Evolutionary conservation across 2,888 invertebrate species (phyloP).

Genomic region (Gerris lacustris): DNA sequence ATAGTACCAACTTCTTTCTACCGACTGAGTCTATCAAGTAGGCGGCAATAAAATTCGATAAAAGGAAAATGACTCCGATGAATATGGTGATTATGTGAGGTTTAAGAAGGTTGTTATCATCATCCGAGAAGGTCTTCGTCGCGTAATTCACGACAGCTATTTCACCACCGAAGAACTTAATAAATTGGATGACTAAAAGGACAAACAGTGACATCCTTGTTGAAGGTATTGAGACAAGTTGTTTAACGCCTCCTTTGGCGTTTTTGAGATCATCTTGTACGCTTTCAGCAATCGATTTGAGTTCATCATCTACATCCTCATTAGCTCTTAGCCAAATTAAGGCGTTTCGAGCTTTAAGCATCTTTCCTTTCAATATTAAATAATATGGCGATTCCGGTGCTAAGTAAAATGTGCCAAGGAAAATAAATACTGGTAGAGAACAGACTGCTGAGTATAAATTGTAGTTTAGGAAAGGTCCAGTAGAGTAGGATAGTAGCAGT

Average conservation of each 20-base stretch:
- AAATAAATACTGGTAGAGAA: slow-evolving; percentile 40
- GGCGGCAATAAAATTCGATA: not conserved
- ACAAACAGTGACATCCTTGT: not conserved
- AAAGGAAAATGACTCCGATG: not conserved
- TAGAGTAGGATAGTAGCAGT: slow-evolving; percentile 22
- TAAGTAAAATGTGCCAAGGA: slow-evolving; percentile 42
- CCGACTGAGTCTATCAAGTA: not conserved
- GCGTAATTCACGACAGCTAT: slow-evolving; percentile 23
- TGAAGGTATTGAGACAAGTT: not conserved
- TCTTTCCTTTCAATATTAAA: slow-evolving; percentile 42
- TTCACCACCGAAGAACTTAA: slow-evolving; percentile 21
- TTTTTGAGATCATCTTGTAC: not conserved
- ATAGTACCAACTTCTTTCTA: slow-evolving; percentile 1
- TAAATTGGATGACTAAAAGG: slow-evolving; percentile 13
- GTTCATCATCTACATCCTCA: slow-evolving; percentile 19
- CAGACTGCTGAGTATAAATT: slow-evolving; percentile 36
- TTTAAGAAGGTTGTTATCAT: slow-evolving; percentile 2
- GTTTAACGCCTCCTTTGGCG: not conserved
- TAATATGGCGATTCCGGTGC: slow-evolving; percentile 52
- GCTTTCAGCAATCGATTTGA: slow-evolving; percentile 8
- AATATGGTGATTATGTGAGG: slow-evolving; percentile 8
- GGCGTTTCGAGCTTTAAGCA: slow-evolving; percentile 29
- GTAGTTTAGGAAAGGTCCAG: slow-evolving; percentile 34
- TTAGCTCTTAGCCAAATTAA: slow-evolving; percentile 18
- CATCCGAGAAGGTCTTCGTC: slow-evolving; percentile 20